A percentile compares a stretch with the other conserved stretches of the same genome.
Conservation (phyloP, 1,140 invertebrate genomes). For the Prorops nasuta region DNA sequence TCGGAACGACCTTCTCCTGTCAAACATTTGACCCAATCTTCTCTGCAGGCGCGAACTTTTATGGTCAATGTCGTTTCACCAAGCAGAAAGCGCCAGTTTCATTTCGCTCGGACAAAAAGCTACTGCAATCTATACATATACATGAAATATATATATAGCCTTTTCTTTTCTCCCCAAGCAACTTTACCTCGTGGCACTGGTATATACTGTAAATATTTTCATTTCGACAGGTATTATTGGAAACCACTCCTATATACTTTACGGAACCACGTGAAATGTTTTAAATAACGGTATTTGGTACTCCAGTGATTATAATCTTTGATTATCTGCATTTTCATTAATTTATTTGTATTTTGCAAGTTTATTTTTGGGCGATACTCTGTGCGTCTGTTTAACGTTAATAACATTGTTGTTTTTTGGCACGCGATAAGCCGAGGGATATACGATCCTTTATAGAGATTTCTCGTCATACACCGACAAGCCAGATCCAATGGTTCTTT, state of each 20-base stretch:
- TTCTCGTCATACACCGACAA: too few relatives aligned
- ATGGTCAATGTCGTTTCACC: slow-evolving; percentile 18
- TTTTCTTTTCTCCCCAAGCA: not conserved
- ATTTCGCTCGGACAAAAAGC: not conserved
- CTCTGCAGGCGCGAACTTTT: slow-evolving; percentile 15
- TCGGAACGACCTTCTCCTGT: not conserved
- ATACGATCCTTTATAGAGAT: too few relatives aligned
- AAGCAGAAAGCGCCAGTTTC: not conserved
- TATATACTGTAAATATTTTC: not conserved
- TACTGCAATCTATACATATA: not conserved
- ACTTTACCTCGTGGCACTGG: not conserved
- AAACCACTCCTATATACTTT: not conserved
- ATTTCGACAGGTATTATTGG: not conserved
- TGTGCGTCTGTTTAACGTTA: too few relatives aligned
- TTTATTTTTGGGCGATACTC: too few relatives aligned
- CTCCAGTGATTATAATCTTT: too few relatives aligned
- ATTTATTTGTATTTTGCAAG: too few relatives aligned
- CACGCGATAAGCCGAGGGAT: too few relatives aligned
- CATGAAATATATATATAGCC: not conserved
- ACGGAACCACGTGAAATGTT: too few relatives aligned
- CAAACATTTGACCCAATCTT: not conserved
- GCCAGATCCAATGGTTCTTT: too few relatives aligned
- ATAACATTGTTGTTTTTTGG: too few relatives aligned
- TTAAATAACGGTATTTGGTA: too few relatives aligned
- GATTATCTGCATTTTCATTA: too few relatives aligned